Conservation (phyloP, 2,888 invertebrate species). For the Pristionchus mayeri region DNA sequence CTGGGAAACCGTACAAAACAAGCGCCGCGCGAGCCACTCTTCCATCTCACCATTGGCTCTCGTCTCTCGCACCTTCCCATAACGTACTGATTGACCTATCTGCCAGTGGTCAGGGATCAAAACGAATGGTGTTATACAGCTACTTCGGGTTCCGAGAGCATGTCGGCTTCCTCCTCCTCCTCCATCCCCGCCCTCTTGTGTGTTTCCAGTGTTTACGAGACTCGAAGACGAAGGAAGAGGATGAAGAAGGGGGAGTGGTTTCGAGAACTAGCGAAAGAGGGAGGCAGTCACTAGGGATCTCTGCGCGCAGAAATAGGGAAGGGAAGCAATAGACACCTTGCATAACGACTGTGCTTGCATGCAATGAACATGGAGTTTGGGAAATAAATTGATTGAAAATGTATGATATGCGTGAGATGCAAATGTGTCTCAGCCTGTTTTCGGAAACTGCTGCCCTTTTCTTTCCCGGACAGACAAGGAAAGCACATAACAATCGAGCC, state of each 20-base stretch:
- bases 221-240: neutral
- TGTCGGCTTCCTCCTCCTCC: neutral
- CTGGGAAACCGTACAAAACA: constrained; percentile 23
- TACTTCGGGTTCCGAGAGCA: neutral
- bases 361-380: too few relatives aligned
- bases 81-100: neutral
- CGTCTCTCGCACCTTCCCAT: neutral
- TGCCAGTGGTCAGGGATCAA: neutral
- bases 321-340: neutral
- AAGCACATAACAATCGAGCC: constrained; percentile 10
- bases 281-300: constrained; percentile 1
- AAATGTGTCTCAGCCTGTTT: too few relatives aligned
- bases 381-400: too few relatives aligned
- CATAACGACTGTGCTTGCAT: neutral
- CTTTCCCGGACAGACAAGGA: neutral
- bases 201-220: constrained; percentile 49
- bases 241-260: constrained; percentile 9
- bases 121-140: neutral
- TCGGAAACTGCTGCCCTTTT: too few relatives aligned
- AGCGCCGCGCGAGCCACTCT: neutral
- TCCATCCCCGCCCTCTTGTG: neutral
- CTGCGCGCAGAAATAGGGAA: neutral
- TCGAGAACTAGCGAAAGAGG: constrained; percentile 35
- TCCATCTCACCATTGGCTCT: too few relatives aligned
- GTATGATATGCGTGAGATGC: too few relatives aligned